Conservation (phyloP, 2,113 vertebrate species). For the Heloderma charlesbogerti region DNA sequence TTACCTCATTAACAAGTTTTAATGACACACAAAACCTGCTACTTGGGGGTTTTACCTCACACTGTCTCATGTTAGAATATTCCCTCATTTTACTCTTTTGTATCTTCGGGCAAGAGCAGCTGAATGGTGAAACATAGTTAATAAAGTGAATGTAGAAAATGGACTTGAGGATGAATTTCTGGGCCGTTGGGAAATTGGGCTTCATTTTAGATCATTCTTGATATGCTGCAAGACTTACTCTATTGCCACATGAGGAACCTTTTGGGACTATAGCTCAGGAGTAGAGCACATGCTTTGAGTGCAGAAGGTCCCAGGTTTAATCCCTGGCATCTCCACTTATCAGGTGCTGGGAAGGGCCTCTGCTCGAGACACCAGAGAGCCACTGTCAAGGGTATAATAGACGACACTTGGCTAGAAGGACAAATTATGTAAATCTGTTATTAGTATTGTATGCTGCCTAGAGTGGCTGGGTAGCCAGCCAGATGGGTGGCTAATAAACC, state of each 20-base stretch:
- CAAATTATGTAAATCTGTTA: too few species aligned
- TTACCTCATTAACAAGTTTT: neutral
- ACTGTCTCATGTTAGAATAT: neutral
- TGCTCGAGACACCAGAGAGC: neutral
- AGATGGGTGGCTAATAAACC: too few species aligned
- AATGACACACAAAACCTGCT: neutral
- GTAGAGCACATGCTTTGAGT: neutral
- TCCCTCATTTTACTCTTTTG: neutral
- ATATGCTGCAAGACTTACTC: neutral
- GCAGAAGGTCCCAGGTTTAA: neutral
- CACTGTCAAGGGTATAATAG: neutral
- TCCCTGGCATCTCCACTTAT: neutral
- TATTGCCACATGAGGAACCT: neutral
- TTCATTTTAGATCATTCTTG: neutral
- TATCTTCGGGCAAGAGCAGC: neutral
- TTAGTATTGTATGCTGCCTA: too few species aligned
- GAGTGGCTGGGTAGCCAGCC: too few species aligned
- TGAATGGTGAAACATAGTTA: neutral
- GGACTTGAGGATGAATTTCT: neutral
- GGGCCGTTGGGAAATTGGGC: neutral
- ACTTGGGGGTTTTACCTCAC: neutral
- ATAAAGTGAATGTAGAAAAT: neutral
- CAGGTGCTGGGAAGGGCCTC: neutral
- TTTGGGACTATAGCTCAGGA: neutral
- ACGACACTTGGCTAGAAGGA: neutral